Conservation (phyloP, 2,888 invertebrate genomes). For the Drosophila borborema region DNA sequence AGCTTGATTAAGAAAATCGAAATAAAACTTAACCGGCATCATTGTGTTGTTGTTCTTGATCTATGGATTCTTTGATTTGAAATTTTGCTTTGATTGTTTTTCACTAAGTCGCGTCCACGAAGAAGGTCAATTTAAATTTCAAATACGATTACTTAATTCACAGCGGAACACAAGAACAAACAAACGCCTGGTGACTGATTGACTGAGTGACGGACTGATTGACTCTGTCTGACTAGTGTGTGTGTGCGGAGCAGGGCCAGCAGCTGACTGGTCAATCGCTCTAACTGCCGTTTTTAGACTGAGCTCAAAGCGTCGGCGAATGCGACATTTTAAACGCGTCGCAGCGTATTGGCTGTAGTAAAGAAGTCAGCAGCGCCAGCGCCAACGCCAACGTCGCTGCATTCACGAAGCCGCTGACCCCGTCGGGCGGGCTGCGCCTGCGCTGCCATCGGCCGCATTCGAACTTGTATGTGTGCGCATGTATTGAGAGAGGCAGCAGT, state of each 20-base stretch:
- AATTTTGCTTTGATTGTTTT: not conserved
- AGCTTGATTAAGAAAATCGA: conserved; percentile 91
- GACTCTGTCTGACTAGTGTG: conserved; percentile 5
- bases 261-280: conserved; percentile 39
- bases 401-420: conserved; percentile 9
- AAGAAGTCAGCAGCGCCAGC: conserved; percentile 31
- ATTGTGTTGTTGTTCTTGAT: conserved; percentile 52
- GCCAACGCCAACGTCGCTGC: conserved; percentile 25
- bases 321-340: conserved; percentile 68
- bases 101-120: not conserved
- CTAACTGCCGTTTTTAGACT: conserved; percentile 64
- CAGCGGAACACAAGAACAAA: conserved; percentile 3
- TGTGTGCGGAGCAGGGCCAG: conserved; percentile 15
- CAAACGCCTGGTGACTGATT: not conserved
- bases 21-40: conserved; percentile 88
- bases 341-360: conserved; percentile 20
- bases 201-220: conserved; percentile 22
- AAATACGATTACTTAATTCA: conserved; percentile 4
- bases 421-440: conserved; percentile 24
- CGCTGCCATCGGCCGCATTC: conserved; percentile 23
- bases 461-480: conserved; percentile 4
- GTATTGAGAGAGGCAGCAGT: conserved; percentile 1
- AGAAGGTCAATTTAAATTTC: conserved; percentile 5
- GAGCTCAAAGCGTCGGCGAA: conserved; percentile 58
- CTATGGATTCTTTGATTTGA: not conserved